Conservation (phyloP, 92 coral and sea anemone genomes). For the Porites cylindrica region DNA sequence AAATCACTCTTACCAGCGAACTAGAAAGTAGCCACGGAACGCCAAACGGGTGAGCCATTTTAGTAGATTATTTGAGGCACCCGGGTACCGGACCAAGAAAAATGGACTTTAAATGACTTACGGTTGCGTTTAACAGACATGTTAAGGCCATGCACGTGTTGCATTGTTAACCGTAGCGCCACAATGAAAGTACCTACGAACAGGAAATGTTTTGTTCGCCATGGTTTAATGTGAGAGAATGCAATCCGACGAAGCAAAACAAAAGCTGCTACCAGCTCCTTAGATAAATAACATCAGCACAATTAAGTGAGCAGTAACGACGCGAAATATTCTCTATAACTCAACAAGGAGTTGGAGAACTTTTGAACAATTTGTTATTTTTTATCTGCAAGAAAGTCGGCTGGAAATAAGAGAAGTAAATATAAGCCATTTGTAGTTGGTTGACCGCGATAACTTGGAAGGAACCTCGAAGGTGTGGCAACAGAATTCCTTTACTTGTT, state of each 20-base stretch:
- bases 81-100: conserved; percentile 54
- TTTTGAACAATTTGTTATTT: not conserved
- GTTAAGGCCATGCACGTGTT: conserved; percentile 40
- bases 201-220: conserved; percentile 35
- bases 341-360: not conserved
- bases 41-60: conserved; percentile 54
- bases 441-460: not conserved
- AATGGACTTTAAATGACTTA: conserved; percentile 52
- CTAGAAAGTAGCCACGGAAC: conserved; percentile 35
- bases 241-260: conserved; percentile 3
- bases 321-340: not conserved
- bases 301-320: conserved; percentile 50
- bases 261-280: conserved; percentile 38
- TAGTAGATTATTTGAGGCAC: conserved; percentile 47
- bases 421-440: not conserved
- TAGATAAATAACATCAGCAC: conserved; percentile 37
- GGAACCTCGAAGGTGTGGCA: not conserved
- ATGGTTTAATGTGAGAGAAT: conserved; percentile 49
- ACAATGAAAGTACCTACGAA: conserved; percentile 28
- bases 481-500: conserved; percentile 31
- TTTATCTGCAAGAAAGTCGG: not conserved
- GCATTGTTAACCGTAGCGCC: conserved; percentile 29
- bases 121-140: conserved; percentile 39
- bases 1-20: conserved; percentile 37
- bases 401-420: not conserved